These are phyloP conservation scores for Plebejus melissa DNA, from an alignment of 2,888 invertebrate genomes.

Conservation along the genomic window DNA sequence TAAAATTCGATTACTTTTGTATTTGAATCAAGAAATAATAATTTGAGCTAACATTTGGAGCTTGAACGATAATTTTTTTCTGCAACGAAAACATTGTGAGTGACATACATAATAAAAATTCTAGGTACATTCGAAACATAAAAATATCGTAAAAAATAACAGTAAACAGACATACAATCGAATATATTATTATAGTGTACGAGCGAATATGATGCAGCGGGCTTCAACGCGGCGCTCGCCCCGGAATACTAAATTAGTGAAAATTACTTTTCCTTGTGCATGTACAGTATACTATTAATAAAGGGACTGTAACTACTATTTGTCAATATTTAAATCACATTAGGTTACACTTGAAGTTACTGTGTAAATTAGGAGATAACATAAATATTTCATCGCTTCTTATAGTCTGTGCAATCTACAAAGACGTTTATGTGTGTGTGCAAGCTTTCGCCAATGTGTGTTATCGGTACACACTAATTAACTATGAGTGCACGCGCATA, in stretches of 20 bases:
- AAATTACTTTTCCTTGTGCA: slow-evolving; percentile 42
- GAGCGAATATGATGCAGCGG: slow-evolving; percentile 48
- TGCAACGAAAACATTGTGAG: not conserved
- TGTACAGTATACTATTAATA: not conserved
- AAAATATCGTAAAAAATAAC: slow-evolving; percentile 9
- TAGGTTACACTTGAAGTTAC: no score
- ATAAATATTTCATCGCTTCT: no score
- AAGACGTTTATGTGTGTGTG: no score
- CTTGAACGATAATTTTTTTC: no score
- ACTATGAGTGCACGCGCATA: no score
- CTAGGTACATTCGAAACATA: not conserved
- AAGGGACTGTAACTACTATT: not conserved
- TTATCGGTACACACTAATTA: no score
- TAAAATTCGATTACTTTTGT: not conserved
- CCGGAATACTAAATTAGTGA: slow-evolving; percentile 64
- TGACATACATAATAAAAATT: slow-evolving; percentile 14
- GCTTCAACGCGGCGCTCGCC: slow-evolving; percentile 41
- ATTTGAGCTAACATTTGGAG: no score
- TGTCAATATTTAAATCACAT: not conserved
- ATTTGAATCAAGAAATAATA: not conserved
- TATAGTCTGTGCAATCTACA: no score
- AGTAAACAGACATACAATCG: slow-evolving; percentile 37
- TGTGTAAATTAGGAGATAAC: no score
- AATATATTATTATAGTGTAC: slow-evolving; percentile 37
- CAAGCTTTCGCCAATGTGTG: no score